Percentiles rank a stretch among this genome's conserved stretches.
Conservation (phyloP, 2,888 invertebrate species). For the Clitarchus hookeri region DNA sequence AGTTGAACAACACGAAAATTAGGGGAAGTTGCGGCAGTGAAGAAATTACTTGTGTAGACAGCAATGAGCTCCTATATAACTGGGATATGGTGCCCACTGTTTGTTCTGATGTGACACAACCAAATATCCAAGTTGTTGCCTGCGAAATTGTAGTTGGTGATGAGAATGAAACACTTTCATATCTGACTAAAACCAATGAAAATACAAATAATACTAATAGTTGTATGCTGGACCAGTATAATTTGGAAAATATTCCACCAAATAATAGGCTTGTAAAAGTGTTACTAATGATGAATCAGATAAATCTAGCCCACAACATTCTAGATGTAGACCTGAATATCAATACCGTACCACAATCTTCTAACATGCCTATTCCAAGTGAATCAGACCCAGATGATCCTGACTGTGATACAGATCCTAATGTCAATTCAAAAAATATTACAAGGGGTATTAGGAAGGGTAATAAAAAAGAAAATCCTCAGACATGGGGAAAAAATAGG, state of each 20-base stretch:
- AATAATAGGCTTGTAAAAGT: not conserved
- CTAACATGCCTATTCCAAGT: not conserved
- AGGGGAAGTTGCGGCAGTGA: too few relatives aligned
- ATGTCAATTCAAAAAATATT: not conserved
- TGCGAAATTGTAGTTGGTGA: too few relatives aligned
- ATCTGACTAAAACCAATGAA: too few relatives aligned
- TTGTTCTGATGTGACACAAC: too few relatives aligned
- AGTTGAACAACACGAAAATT: too few relatives aligned
- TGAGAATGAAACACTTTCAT: too few relatives aligned
- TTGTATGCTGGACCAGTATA: too few relatives aligned
- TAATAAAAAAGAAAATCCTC: not conserved
- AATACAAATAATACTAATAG: too few relatives aligned
- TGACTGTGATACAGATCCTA: not conserved
- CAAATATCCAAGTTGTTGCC: too few relatives aligned
- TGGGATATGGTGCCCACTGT: too few relatives aligned
- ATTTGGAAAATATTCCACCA: not conserved
- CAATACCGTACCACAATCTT: not conserved
- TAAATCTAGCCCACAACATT: not conserved
- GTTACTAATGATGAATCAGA: not conserved
- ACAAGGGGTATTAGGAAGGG: not conserved
- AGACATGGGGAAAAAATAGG: not conserved
- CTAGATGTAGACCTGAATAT: not conserved
- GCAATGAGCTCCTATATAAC: too few relatives aligned
- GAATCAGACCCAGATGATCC: not conserved
- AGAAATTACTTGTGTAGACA: too few relatives aligned